Conservation (phyloP, 2,113 vertebrate genomes). For the Pelobates fuscus region DNA sequence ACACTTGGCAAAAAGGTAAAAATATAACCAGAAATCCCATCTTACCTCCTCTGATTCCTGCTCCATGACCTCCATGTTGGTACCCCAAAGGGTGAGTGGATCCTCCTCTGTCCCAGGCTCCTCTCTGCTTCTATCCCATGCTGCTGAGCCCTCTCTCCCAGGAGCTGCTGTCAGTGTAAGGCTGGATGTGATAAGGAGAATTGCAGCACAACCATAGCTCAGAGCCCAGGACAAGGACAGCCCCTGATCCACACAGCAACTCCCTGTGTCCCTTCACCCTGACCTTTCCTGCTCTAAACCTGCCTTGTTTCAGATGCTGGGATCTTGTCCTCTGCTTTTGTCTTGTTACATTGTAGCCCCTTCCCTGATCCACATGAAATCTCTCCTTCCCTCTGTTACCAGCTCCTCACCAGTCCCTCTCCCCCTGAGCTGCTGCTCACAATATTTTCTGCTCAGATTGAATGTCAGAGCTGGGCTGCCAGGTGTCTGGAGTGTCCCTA, state of each 20-base stretch:
- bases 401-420: constrained; percentile 2
- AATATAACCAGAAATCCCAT: background rate
- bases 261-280: background rate
- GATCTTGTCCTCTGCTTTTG: background rate
- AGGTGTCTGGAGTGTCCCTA: background rate
- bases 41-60: constrained; percentile 24
- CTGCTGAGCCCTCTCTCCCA: background rate
- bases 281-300: background rate
- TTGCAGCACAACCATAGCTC: background rate
- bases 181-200: background rate
- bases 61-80: constrained; percentile 30
- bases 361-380: background rate
- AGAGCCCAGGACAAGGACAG: background rate
- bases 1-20: background rate
- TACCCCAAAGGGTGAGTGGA: background rate
- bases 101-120: background rate
- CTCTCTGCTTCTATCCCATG: constrained; percentile 12
- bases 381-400: constrained; percentile 4
- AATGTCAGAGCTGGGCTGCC: constrained; percentile 31
- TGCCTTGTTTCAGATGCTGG: background rate
- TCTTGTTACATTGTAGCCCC: background rate
- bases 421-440: constrained; percentile 2
- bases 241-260: background rate
- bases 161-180: background rate
- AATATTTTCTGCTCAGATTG: constrained; percentile 25